These are phyloP conservation scores for Sarcophaga caerulescens DNA, from an alignment of 2,888 invertebrate genomes.

Conservation along the genomic window DNA sequence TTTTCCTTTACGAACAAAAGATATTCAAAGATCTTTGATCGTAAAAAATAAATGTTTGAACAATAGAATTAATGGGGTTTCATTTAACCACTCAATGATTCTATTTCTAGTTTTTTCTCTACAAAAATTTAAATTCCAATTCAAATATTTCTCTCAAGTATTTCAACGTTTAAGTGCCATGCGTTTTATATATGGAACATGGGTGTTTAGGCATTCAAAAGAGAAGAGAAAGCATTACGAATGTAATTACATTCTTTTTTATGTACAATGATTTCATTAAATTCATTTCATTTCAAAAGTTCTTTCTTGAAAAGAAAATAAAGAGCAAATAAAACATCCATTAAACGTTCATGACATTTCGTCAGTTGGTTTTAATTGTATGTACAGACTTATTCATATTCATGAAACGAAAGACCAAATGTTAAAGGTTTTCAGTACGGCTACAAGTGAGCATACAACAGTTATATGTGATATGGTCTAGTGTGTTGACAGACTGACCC, in stretches of 20 bases:
- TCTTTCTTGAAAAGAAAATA: neutral
- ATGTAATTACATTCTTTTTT: constrained; percentile 44
- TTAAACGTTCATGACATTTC: constrained; percentile 35
- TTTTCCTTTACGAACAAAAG: neutral
- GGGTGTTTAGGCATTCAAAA: too few species aligned
- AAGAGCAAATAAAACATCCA: neutral
- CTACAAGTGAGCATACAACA: too few species aligned
- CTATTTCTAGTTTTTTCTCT: too few species aligned
- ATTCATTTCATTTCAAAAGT: constrained; percentile 14
- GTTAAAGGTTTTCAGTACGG: neutral
- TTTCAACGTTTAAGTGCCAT: neutral
- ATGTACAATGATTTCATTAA: constrained; percentile 11
- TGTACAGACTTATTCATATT: neutral
- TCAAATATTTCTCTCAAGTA: neutral
- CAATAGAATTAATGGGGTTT: too few species aligned
- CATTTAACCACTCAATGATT: too few species aligned
- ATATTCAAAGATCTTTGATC: neutral
- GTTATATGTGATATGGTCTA: too few species aligned
- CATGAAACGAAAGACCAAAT: neutral
- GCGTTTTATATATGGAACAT: too few species aligned
- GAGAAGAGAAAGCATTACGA: constrained; percentile 37
- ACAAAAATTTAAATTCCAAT: neutral
- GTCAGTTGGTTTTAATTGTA: constrained; percentile 3
- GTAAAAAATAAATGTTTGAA: too few species aligned
- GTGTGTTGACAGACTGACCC: constrained; percentile 43